phyloP scores from a whole-genome alignment of 92 coral and sea anemone genomes.

The Epizoanthus rinbou region DNA sequence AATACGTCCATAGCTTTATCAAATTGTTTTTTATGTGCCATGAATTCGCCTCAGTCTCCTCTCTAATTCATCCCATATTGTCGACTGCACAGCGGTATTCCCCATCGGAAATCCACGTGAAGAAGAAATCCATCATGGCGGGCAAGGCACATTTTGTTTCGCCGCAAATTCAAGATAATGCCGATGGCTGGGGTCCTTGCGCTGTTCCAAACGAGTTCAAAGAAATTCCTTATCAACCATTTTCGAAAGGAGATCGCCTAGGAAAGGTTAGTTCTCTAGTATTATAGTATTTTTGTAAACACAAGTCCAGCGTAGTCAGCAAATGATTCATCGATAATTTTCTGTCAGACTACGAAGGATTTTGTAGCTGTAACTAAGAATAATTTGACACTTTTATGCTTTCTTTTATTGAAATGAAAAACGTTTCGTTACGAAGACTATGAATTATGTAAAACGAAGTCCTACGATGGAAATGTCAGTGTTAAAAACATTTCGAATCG shows the following conservation, averaged over 20 bases:
- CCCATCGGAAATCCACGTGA: slow-evolving; percentile 34
- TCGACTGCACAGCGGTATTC: slow-evolving; percentile 31
- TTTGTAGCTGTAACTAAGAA: no score
- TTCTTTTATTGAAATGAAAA: no score
- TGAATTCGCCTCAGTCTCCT: slow-evolving; percentile 5
- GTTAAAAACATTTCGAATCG: neutral
- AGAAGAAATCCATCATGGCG: slow-evolving; percentile 71
- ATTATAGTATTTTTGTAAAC: neutral
- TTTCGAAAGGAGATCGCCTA: slow-evolving; percentile 97
- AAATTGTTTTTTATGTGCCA: no score
- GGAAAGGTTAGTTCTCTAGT: slow-evolving; percentile 75
- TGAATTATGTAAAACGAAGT: neutral
- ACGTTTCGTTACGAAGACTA: neutral
- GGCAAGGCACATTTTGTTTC: slow-evolving; percentile 91
- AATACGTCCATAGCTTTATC: no score
- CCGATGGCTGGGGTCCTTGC: slow-evolving; percentile 99
- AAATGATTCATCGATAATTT: slow-evolving; percentile 12
- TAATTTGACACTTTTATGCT: no score
- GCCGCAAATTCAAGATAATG: slow-evolving; percentile 96
- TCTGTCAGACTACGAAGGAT: neutral
- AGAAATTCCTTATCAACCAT: slow-evolving; percentile 99
- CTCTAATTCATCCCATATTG: neutral
- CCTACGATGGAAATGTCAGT: neutral
- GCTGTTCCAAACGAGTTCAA: slow-evolving; percentile 95
- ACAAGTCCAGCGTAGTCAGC: neutral